Conservation (phyloP, 2,888 invertebrate species). For the Thereva nobilitata region DNA sequence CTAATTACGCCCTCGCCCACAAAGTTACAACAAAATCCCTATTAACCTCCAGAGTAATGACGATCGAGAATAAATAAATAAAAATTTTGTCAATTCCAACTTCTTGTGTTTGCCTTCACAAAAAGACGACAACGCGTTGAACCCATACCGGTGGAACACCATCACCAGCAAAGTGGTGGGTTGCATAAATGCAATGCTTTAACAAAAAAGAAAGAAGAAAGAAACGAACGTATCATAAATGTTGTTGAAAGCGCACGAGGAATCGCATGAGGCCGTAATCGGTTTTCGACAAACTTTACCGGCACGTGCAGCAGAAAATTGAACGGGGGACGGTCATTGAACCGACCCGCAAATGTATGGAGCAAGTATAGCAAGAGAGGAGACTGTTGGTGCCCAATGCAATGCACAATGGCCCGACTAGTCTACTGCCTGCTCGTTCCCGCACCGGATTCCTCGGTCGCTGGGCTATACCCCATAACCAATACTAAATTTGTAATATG, state of each 20-base stretch:
- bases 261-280: constrained; percentile 38
- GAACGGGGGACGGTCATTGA: constrained; percentile 29
- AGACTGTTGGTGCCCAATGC: not conserved
- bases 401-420: constrained; percentile 7
- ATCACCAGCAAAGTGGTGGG: constrained; percentile 1
- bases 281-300: constrained; percentile 35
- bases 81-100: too few relatives aligned
- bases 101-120: too few relatives aligned
- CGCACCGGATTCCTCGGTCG: too few relatives aligned
- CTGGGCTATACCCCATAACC: too few relatives aligned
- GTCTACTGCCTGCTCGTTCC: too few relatives aligned
- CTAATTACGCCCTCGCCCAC: too few relatives aligned
- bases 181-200: not conserved
- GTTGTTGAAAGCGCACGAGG: constrained; percentile 8
- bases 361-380: not conserved
- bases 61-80: too few relatives aligned
- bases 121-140: too few relatives aligned
- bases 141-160: not conserved
- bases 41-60: too few relatives aligned
- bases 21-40: too few relatives aligned
- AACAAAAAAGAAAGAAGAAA: constrained; percentile 11
- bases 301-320: constrained; percentile 31
- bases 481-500: too few relatives aligned
- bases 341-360: constrained; percentile 19
- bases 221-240: constrained; percentile 5